Conservation (phyloP, 2,113 vertebrate species). For the Pelmatolapia mariae region DNA sequence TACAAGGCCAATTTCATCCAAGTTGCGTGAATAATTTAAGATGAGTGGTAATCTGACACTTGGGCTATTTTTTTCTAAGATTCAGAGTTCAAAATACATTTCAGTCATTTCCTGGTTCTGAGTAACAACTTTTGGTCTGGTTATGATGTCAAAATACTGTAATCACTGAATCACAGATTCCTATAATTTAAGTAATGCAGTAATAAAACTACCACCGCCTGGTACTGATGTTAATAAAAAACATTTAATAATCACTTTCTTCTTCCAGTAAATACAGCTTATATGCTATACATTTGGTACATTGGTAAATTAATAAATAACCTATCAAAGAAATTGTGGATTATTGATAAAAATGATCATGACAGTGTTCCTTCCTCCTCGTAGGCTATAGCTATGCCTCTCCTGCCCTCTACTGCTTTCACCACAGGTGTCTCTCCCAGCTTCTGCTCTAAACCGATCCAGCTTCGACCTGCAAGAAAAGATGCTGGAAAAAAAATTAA, state of each 20-base stretch:
- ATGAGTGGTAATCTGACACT: neutral
- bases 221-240: neutral
- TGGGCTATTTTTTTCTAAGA: neutral
- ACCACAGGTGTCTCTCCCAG: constrained; percentile 81
- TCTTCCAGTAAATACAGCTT: neutral
- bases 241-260: neutral
- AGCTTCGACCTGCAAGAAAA: constrained; percentile 85
- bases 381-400: constrained; percentile 92
- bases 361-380: constrained; percentile 78
- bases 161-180: neutral
- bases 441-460: constrained; percentile 85
- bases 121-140: neutral
- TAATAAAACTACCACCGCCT: neutral
- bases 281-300: neutral
- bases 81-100: neutral
- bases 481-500: constrained; percentile 69
- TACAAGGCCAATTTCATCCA: neutral
- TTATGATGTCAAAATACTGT: neutral
- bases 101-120: neutral
- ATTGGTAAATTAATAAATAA: neutral
- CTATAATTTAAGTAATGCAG: neutral
- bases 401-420: constrained; percentile 82
- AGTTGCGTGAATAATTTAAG: neutral
- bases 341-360: neutral
- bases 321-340: neutral